Base-by-base conservation (phyloP, 2,888 invertebrate species). In the Allophyes oxyacanthae region DNA sequence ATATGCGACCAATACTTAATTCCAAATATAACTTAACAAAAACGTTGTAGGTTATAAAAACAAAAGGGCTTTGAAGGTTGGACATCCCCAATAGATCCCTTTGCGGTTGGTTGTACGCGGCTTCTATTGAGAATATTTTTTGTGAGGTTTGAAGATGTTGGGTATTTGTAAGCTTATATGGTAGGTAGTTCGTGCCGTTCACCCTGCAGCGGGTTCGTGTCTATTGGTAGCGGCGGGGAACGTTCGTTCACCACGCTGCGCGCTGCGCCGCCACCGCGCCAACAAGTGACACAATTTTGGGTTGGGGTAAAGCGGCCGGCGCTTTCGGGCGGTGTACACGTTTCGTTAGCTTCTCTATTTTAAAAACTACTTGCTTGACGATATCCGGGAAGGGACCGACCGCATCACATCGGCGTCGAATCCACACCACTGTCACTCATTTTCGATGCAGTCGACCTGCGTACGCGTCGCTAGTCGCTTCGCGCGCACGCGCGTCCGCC, bases 301-400 rank as follows among this genome's bases (percentile, higher is more conserved):
- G 85, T 87, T 86, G 84, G 90, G 90, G 90, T 91, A 92, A 90
- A 93, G 86, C 90, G 86, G 84, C 84, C 87, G 91, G 89, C 88
- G 91, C 92, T 92, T 92, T 92, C 90, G 91, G 91, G 86, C 92
- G 80, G 89, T 88, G 86, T 86, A 91, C 91, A 90, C 92, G 92
- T 91, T 91, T 90, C 91, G 92, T 91, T 92, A 88, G 89, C 86
- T 92, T 91, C 92, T 92, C 90, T 93, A 92, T 92, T 93, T 91
- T 89, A 92, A 91, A 92, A 92, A 90, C 88, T 87, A 90, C 90
- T 90, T 90, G 86, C 84, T 88, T 83, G 83, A 83, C 90, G 90
- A 90, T 93, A 94, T 92, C 92, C 91, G 92, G 92, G 88, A 92
- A 94, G 93, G 92, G 93, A 88, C 85, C 87, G 85, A 86, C 87